Evolutionary conservation across 2,888 invertebrate genomes (phyloP), one percentile per base, ranked within the genome.

Genomic region (Hemithea aestivaria): DNA sequence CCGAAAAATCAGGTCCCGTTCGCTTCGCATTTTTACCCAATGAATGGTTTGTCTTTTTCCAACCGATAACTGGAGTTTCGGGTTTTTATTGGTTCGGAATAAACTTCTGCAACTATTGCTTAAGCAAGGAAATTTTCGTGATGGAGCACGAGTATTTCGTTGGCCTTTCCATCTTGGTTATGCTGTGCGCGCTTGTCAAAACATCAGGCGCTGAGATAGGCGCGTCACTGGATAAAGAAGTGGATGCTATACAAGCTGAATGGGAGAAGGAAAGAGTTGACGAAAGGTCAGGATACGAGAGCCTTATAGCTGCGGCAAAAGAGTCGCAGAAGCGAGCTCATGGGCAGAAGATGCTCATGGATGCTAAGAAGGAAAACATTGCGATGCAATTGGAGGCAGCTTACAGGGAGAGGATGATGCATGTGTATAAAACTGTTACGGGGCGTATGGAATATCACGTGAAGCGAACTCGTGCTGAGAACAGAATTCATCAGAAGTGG

Each of bases 61-160:
- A 97, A 73, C 91, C 93, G 41, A 97, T 97, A 80, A 98, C 98
- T 40, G 92, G 92, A 46, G 91, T 93, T 58, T 87, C 90, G 75
- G 98, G 99, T 6, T 96, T 97, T 1, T 99, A 99, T 72, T 80
- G 94, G 10, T 94, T 99, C 59, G 92, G 92, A 21, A 78, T 91
- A 46, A 93, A 93, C 40, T 59, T 96, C 0, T 60, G 89, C 9
- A 96, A 97, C 20, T 98, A 94, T 67, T 73, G 96, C 40, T 55
- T 94, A 30, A 97, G 97, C 71, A 99, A 99, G 82, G 99, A 99
- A 87, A 92, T 94, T 50, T 96, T 91, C 67, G 91, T 99, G 0
- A 82, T 96, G 88, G 98, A 99, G 73, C 98, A 98, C 70, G 96
- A 98, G 69, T 96, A 91, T 77, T 94, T 93, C 73, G 89, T 90